These are phyloP conservation scores for Platycheirus rosarum DNA, from an alignment of 2,888 invertebrate genomes.

Conservation along the genomic window DNA sequence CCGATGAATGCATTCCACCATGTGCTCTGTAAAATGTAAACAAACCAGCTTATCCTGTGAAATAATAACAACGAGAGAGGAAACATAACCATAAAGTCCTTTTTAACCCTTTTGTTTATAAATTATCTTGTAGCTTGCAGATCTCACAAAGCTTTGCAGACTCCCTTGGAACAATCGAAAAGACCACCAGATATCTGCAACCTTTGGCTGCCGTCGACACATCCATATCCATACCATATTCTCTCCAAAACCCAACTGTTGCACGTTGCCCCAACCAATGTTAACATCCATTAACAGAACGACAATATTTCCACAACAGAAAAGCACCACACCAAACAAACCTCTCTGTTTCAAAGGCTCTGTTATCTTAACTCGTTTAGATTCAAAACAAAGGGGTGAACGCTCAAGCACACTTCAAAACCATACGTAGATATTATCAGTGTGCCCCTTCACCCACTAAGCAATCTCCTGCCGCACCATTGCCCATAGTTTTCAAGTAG, in stretches of 20 bases:
- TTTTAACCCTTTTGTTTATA: background rate
- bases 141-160: constrained; percentile 37
- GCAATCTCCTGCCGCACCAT: background rate
- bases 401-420: constrained; percentile 30
- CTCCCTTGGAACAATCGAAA: too few species aligned
- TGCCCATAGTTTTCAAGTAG: constrained; percentile 66
- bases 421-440: constrained; percentile 70
- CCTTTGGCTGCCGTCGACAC: constrained; percentile 7
- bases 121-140: constrained; percentile 50
- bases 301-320: constrained; percentile 15
- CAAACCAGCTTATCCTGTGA: constrained; percentile 34
- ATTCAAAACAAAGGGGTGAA: constrained; percentile 42
- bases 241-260: constrained; percentile 66
- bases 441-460: background rate
- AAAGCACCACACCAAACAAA: constrained; percentile 19
- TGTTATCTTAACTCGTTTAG: constrained; percentile 48
- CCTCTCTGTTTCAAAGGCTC: constrained; percentile 14
- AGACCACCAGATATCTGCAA: constrained; percentile 41
- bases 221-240: constrained; percentile 3
- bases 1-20: constrained; percentile 21
- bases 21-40: constrained; percentile 65
- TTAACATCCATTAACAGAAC: constrained; percentile 35
- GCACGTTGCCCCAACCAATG: constrained; percentile 34
- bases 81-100: constrained; percentile 2
- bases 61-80: background rate